Evolutionary conservation across 2,797 vertebrate species (phyloP).

Genomic region (Luscinia luscinia): DNA sequence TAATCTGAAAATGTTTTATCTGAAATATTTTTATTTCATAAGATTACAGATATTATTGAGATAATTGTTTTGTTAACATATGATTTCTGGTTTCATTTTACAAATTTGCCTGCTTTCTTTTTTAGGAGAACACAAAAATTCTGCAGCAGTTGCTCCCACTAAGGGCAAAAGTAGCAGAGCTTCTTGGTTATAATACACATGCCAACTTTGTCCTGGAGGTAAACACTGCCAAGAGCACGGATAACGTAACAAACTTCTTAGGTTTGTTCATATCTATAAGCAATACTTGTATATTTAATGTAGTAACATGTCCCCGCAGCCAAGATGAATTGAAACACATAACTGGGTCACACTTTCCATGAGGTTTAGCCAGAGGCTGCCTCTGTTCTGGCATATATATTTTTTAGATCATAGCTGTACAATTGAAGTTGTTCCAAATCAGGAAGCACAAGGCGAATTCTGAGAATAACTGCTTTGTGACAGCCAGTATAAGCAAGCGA

Average conservation of each 20-base stretch:
- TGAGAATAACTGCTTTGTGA: background rate
- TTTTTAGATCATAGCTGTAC: background rate
- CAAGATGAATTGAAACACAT: background rate
- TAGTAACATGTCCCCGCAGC: background rate
- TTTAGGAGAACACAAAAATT: constrained; percentile 89
- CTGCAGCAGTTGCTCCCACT: constrained; percentile 89
- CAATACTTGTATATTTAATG: background rate
- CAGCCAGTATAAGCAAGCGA: background rate
- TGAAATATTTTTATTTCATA: background rate
- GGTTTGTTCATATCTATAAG: constrained; percentile 71
- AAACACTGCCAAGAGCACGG: constrained; percentile 89
- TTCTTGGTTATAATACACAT: constrained; percentile 89
- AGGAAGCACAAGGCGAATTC: background rate
- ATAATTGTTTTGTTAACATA: background rate
- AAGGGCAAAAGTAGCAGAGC: constrained; percentile 84
- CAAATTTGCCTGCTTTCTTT: background rate
- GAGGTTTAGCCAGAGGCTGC: background rate
- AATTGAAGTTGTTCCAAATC: background rate
- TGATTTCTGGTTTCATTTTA: background rate
- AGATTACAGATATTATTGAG: background rate
- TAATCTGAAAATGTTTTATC: background rate
- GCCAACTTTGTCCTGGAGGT: constrained; percentile 93
- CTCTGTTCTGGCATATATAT: background rate
- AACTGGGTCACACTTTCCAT: background rate
- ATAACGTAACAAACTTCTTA: constrained; percentile 76